These are phyloP conservation scores for Yponomeuta malinellus DNA, from an alignment of 2,888 invertebrate genomes.

Conservation along the genomic window DNA sequence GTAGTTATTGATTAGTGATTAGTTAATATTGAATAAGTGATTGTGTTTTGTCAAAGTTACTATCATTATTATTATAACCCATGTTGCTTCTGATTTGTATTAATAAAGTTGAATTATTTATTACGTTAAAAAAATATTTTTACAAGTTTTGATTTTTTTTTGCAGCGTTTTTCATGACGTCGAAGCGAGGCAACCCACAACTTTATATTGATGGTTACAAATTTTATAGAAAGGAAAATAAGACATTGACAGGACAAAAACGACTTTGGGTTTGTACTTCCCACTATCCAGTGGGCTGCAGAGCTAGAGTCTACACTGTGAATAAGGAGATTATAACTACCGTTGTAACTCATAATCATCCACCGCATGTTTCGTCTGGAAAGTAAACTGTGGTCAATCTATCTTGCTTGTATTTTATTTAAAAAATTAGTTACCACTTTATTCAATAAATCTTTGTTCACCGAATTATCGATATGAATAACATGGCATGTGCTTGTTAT, in stretches of 20 bases:
- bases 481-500: too few relatives aligned
- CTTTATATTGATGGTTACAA: background rate
- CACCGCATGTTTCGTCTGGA: background rate
- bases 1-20: too few relatives aligned
- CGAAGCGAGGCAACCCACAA: background rate
- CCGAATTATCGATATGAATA: too few relatives aligned
- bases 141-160: background rate
- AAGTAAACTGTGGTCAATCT: too few relatives aligned
- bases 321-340: slow-evolving; percentile 21
- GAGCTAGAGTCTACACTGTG: slow-evolving; percentile 25
- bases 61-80: too few relatives aligned
- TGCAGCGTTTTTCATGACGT: background rate
- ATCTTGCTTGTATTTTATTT: too few relatives aligned
- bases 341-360: background rate
- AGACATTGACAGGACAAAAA: slow-evolving; percentile 18
- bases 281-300: slow-evolving; percentile 24
- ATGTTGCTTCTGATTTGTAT: background rate
- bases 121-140: background rate
- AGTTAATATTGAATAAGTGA: too few relatives aligned
- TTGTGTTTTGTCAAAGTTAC: too few relatives aligned
- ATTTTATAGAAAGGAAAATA: background rate
- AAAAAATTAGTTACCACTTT: too few relatives aligned
- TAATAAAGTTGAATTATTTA: background rate
- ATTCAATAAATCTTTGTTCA: too few relatives aligned
- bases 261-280: slow-evolving; percentile 31